phyloP scores from a whole-genome alignment of 2,888 invertebrate species.

The Eristalis pertinax region DNA sequence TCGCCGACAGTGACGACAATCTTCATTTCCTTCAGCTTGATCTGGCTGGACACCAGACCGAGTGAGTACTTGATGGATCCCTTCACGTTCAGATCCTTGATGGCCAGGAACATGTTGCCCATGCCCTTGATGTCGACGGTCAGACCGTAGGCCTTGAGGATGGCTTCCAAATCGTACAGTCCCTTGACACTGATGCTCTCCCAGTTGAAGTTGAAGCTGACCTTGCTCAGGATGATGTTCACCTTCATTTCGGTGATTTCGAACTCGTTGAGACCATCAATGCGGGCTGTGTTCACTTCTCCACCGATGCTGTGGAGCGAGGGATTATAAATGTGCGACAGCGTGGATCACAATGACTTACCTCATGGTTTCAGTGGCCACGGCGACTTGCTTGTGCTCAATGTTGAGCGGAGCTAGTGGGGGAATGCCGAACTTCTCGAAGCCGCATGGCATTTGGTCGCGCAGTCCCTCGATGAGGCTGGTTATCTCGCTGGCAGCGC shows the following conservation, averaged over 20 bases:
- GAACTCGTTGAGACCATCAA: conserved; percentile 77
- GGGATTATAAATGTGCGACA: not conserved
- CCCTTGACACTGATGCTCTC: conserved; percentile 74
- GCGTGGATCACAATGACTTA: not conserved
- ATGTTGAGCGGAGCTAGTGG: conserved; percentile 77
- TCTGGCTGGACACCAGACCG: conserved; percentile 74
- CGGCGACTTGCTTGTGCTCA: conserved; percentile 74
- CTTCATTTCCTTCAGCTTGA: conserved; percentile 76
- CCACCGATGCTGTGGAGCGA: conserved; percentile 73
- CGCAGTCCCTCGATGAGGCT: conserved; percentile 73
- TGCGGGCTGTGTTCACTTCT: conserved; percentile 74
- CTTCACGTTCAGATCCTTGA: conserved; percentile 75
- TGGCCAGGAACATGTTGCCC: conserved; percentile 76
- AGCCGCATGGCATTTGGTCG: conserved; percentile 79
- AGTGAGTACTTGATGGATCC: conserved; percentile 77
- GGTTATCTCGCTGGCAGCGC: conserved; percentile 75
- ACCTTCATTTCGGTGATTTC: conserved; percentile 76
- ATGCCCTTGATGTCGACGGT: conserved; percentile 77
- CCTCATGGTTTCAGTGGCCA: conserved; percentile 68
- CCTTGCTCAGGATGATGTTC: conserved; percentile 76
- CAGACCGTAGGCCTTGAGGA: conserved; percentile 77
- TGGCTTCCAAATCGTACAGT: conserved; percentile 74
- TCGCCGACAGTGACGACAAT: conserved; percentile 74
- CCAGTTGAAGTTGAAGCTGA: conserved; percentile 75
- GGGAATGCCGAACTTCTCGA: conserved; percentile 76